phyloP scores from a whole-genome alignment of 2,797 vertebrate species.

The Toxotes lorentzi region DNA sequence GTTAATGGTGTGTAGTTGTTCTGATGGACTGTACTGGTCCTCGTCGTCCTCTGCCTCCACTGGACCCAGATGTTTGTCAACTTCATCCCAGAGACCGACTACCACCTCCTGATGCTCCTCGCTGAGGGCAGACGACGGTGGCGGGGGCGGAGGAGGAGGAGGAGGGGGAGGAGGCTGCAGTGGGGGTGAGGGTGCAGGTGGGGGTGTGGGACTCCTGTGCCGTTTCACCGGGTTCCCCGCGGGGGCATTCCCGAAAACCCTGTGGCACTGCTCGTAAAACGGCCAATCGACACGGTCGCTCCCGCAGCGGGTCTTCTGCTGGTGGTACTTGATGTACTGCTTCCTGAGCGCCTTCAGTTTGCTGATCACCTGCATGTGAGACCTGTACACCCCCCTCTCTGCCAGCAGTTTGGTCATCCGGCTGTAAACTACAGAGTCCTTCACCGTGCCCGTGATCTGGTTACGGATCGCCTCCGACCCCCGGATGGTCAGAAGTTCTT shows the following conservation, averaged over 20 bases:
- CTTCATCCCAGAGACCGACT: conserved; percentile 56
- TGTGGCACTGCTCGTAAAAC: conserved; percentile 59
- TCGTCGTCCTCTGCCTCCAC: conserved; percentile 56
- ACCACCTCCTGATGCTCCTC: conserved; percentile 48
- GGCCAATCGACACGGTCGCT: conserved; percentile 51
- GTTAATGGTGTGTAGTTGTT: conserved; percentile 31
- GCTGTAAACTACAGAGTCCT: conserved; percentile 61
- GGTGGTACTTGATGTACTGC: conserved; percentile 57
- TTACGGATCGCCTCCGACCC: conserved; percentile 42
- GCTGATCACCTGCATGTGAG: conserved; percentile 66
- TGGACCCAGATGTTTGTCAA: conserved; percentile 40
- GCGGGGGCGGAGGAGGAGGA: neutral
- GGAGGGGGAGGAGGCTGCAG: neutral
- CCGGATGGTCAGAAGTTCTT: conserved; percentile 51
- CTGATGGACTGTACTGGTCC: conserved; percentile 36
- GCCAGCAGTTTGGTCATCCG: conserved; percentile 57
- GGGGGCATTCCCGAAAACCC: conserved; percentile 26
- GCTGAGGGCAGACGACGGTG: neutral
- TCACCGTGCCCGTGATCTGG: conserved; percentile 65
- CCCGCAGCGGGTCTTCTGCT: conserved; percentile 47
- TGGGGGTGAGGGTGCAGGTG: neutral
- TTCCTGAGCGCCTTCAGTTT: conserved; percentile 67
- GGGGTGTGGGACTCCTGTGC: conserved; percentile 15
- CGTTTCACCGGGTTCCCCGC: conserved; percentile 2
- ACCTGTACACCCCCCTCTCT: conserved; percentile 54